phyloP scores from a whole-genome alignment of 2,888 invertebrate species.

The Tetragonisca angustula region DNA sequence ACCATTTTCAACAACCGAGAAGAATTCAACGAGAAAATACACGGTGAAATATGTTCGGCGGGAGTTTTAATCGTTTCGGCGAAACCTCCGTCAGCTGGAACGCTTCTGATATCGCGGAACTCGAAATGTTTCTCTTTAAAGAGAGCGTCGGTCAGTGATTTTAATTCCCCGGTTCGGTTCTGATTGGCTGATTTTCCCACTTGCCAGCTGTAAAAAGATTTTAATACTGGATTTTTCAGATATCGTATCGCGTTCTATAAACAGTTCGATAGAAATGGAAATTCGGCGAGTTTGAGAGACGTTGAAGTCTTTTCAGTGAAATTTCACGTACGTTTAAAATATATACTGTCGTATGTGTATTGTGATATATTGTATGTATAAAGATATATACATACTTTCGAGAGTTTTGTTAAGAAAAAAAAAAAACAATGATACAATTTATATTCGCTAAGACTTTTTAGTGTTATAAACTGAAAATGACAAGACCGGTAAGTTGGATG shows the following conservation, averaged over 20 bases:
- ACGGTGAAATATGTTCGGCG: constrained; percentile 2
- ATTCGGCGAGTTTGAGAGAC: neutral
- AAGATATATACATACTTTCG: too few species aligned
- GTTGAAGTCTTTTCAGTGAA: neutral
- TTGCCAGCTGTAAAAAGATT: neutral
- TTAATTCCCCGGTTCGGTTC: neutral
- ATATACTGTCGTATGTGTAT: too few species aligned
- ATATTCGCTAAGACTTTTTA: too few species aligned
- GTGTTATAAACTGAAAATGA: too few species aligned
- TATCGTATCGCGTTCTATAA: neutral
- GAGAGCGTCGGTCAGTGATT: constrained; percentile 15
- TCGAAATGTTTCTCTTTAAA: constrained; percentile 20
- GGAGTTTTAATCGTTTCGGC: constrained; percentile 39
- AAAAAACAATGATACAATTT: too few species aligned
- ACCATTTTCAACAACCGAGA: constrained; percentile 5
- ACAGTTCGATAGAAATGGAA: neutral
- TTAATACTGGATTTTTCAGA: neutral
- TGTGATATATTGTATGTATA: too few species aligned
- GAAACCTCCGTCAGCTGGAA: neutral
- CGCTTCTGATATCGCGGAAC: neutral
- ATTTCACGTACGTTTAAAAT: neutral
- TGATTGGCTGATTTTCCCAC: neutral
- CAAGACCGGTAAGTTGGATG: too few species aligned
- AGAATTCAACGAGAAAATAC: neutral
- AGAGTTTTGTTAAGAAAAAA: too few species aligned